A percentile compares a stretch with the other conserved stretches of the same genome.
Evolutionary conservation across 2,113 vertebrate species (phyloP).

Genomic region (Pomatorhinus ruficollis): DNA sequence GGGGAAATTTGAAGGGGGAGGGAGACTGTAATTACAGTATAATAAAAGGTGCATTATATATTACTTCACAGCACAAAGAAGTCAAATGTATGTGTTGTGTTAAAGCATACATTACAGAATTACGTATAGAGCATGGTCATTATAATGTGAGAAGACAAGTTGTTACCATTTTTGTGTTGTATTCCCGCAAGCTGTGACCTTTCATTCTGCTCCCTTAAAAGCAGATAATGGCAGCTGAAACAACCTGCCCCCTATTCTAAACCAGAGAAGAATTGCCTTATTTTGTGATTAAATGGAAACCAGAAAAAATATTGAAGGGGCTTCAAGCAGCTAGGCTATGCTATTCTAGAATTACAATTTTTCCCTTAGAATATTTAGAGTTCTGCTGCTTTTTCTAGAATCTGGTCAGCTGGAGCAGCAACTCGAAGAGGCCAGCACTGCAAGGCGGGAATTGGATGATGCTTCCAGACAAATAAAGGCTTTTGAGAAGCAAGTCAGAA

Average conservation of each 20-base stretch:
- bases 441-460: conserved; percentile 87
- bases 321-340: not conserved
- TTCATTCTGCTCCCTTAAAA: not conserved
- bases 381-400: conserved; percentile 75
- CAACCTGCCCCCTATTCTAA: not conserved
- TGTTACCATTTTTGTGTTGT: not conserved
- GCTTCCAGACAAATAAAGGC: conserved; percentile 88
- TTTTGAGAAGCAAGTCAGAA: conserved; percentile 91
- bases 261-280: not conserved
- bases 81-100: not conserved
- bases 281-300: not conserved
- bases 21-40: not conserved
- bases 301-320: not conserved
- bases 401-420: conserved; percentile 88
- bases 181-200: not conserved
- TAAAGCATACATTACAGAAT: not conserved
- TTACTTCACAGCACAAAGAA: not conserved
- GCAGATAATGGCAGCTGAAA: not conserved
- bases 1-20: not conserved
- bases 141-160: not conserved
- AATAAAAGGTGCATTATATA: not conserved
- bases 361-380: not conserved
- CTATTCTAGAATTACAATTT: not conserved
- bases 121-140: not conserved
- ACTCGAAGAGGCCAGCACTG: conserved; percentile 85